Evolutionary conservation across 2,797 vertebrate species (phyloP).

Genomic region (Ibycter americanus): DNA sequence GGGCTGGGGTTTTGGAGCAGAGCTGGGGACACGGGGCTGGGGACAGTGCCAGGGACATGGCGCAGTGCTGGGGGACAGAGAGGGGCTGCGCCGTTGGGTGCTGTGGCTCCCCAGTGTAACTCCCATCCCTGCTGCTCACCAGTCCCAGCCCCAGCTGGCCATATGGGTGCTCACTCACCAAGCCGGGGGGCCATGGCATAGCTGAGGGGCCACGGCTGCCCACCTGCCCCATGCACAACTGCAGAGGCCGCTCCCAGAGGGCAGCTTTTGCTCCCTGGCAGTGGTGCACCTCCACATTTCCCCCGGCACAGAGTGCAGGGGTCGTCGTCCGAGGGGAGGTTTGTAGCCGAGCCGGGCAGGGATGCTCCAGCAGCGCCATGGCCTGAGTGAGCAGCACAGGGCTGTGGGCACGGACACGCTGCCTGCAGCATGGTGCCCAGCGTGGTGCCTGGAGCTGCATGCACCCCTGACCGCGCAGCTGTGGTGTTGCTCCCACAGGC

Average conservation of each 20-base stretch:
- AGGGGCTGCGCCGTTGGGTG: not conserved
- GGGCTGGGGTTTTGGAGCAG: too few species aligned
- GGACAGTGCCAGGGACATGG: too few species aligned
- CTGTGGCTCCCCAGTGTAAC: not conserved
- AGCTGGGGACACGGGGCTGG: rapidly evolving
- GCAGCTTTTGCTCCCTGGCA: not conserved
- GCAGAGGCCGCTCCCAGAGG: not conserved
- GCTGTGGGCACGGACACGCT: rapidly evolving
- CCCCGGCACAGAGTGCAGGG: rapidly evolving
- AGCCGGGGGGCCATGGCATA: rapidly evolving
- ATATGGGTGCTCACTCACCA: rapidly evolving
- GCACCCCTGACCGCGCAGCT: not conserved
- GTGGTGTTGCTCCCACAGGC: slow-evolving; percentile 82
- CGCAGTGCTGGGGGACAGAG: not conserved
- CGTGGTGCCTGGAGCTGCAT: rapidly evolving
- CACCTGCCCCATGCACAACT: not conserved
- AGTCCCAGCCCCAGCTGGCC: not conserved
- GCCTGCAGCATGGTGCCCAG: rapidly evolving
- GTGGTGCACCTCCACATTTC: not conserved
- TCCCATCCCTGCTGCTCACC: not conserved
- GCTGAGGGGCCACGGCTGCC: rapidly evolving
- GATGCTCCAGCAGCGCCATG: not conserved
- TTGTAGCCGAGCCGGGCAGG: not conserved
- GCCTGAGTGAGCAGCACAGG: rapidly evolving
- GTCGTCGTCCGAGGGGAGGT: not conserved